Evolutionary conservation across 2,888 invertebrate genomes (phyloP).

Genomic region (Cactoblastis cactorum): DNA sequence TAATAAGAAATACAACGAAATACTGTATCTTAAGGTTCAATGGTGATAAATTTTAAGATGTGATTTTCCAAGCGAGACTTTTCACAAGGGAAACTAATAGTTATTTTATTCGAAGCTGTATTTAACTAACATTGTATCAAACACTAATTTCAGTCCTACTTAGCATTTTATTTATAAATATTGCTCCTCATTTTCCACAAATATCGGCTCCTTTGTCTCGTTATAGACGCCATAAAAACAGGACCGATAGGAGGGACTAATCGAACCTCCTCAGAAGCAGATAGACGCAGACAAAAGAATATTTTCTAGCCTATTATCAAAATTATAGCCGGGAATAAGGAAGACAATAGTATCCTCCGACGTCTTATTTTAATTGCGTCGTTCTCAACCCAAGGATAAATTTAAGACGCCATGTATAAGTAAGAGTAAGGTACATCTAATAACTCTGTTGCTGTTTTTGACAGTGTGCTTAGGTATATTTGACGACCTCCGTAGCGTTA

Average conservation of each 20-base stretch:
- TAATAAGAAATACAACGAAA: too few species aligned
- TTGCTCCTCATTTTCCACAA: slow-evolving; percentile 40
- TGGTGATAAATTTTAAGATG: too few species aligned
- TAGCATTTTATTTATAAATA: slow-evolving; percentile 39
- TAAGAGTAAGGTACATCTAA: too few species aligned
- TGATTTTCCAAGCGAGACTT: too few species aligned
- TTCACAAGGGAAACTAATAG: too few species aligned
- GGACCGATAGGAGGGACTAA: slow-evolving; percentile 42
- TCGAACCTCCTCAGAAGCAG: slow-evolving; percentile 64
- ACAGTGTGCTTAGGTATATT: too few species aligned
- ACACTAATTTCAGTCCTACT: too few species aligned
- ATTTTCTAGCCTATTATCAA: slow-evolving; percentile 77
- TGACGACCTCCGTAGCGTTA: too few species aligned
- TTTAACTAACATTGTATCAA: too few species aligned
- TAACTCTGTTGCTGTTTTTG: too few species aligned
- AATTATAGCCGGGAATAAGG: slow-evolving; percentile 64
- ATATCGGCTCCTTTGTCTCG: slow-evolving; percentile 42
- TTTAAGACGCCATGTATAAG: background rate
- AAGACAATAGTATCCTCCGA: slow-evolving; percentile 56
- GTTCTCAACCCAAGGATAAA: slow-evolving; percentile 26
- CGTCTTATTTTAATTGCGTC: slow-evolving; percentile 69
- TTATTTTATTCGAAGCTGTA: too few species aligned
- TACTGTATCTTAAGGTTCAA: too few species aligned
- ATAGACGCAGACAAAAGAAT: slow-evolving; percentile 71
- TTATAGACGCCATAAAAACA: slow-evolving; percentile 54